phyloP scores from a whole-genome alignment of 2,888 invertebrate genomes.

The Platycnemis pennipes region DNA sequence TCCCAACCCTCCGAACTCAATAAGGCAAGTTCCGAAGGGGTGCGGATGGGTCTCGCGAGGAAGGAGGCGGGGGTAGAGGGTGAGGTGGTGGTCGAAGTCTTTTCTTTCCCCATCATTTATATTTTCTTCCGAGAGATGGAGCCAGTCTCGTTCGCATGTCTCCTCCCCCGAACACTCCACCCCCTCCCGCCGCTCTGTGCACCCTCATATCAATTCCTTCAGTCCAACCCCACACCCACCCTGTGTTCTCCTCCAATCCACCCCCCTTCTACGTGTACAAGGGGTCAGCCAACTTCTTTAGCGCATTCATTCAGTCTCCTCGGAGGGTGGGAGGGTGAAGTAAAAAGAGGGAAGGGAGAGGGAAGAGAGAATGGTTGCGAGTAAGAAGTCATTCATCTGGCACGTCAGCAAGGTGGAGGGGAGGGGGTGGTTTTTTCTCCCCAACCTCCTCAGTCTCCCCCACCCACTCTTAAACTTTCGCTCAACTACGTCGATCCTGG shows the following conservation, averaged over 20 bases:
- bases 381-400: slow-evolving; percentile 49
- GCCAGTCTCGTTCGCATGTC: not conserved
- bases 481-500: not conserved
- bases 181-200: not conserved
- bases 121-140: slow-evolving; percentile 47
- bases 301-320: slow-evolving; percentile 19
- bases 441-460: not conserved
- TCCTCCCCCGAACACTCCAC: not conserved
- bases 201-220: not conserved
- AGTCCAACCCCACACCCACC: not conserved
- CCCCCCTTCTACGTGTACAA: not conserved
- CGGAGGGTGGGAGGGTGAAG: not conserved
- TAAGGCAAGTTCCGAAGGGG: not conserved
- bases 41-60: not conserved
- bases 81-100: slow-evolving; percentile 12
- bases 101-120: slow-evolving; percentile 57
- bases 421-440: not conserved
- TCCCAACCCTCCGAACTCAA: slow-evolving; percentile 5
- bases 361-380: not conserved
- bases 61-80: not conserved
- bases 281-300: slow-evolving; percentile 55
- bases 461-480: not conserved
- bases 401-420: not conserved
- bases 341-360: not conserved
- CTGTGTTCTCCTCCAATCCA: not conserved